Conservation (phyloP, 2,113 vertebrate genomes). For the Naja naja region DNA sequence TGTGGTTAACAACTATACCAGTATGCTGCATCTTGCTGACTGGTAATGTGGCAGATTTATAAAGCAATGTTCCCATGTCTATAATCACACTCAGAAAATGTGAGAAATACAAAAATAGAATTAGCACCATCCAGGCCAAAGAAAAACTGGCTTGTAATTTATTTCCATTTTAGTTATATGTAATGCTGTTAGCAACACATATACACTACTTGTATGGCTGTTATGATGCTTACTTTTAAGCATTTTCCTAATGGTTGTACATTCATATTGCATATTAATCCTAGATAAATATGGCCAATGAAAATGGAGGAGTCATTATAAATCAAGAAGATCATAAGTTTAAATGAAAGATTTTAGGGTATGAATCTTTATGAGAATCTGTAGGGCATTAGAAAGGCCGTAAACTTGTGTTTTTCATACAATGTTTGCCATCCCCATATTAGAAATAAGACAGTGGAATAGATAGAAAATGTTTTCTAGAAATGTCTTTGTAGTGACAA, state of each 20-base stretch:
- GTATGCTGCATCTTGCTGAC: neutral
- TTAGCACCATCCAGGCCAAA: neutral
- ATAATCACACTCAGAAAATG: neutral
- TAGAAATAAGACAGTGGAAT: neutral
- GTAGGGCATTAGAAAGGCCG: neutral
- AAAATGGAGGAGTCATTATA: neutral
- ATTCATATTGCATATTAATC: neutral
- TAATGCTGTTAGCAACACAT: neutral
- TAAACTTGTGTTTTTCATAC: neutral
- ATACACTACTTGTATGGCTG: neutral
- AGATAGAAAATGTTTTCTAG: neutral
- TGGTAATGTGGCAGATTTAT: neutral
- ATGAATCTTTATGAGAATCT: neutral
- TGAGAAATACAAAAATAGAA: slow-evolving; percentile 28
- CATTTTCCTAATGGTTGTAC: neutral
- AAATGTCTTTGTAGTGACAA: neutral
- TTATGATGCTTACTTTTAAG: neutral
- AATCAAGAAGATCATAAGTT: neutral
- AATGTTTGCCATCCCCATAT: neutral
- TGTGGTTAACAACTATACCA: neutral
- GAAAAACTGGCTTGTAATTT: slow-evolving; percentile 6
- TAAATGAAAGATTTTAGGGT: neutral
- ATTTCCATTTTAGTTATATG: slow-evolving; percentile 4
- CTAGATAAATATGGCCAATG: neutral
- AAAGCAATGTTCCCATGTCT: neutral